These are phyloP conservation scores for Nasonia oneida DNA, from an alignment of 2,888 invertebrate genomes.

Conservation along the genomic window DNA sequence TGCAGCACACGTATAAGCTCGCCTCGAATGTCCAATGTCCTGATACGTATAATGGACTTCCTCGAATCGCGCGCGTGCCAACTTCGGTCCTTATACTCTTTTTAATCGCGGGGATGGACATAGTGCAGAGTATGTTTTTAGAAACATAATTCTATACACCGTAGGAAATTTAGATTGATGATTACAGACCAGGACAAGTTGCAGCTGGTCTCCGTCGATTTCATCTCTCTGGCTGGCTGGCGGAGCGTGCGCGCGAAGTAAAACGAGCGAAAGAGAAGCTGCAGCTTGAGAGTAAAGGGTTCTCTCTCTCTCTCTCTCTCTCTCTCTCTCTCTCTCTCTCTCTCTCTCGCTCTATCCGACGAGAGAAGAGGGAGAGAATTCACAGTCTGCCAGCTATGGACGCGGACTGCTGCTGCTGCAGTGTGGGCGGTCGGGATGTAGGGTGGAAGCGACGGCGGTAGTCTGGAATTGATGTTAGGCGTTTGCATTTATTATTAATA, in stretches of 20 bases:
- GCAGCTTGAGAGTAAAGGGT: conserved; percentile 42
- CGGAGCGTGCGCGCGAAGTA: conserved; percentile 26
- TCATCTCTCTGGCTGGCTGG: neutral
- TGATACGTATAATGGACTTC: conserved; percentile 18
- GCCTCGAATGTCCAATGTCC: conserved; percentile 44
- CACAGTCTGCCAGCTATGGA: neutral
- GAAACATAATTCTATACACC: neutral
- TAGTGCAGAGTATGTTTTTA: neutral
- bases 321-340: too few relatives aligned
- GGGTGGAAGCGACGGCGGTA: conserved; percentile 61
- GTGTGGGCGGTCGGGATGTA: conserved; percentile 59
- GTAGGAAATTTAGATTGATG: neutral
- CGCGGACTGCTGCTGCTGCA: conserved; percentile 22
- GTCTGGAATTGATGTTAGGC: conserved; percentile 77
- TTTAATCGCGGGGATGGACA: neutral
- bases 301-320: too few relatives aligned
- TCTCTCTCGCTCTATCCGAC: too few relatives aligned
- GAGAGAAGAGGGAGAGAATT: conserved; percentile 16
- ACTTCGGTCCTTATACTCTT: neutral
- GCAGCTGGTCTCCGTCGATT: neutral
- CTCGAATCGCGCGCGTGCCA: neutral
- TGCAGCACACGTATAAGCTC: conserved; percentile 11
- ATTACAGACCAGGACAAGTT: conserved; percentile 1
- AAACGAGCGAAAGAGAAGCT: conserved; percentile 31
- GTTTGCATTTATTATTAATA: conserved; percentile 78